phyloP scores from a whole-genome alignment of 2,113 vertebrate genomes.

The Amblyornis subalaris region DNA sequence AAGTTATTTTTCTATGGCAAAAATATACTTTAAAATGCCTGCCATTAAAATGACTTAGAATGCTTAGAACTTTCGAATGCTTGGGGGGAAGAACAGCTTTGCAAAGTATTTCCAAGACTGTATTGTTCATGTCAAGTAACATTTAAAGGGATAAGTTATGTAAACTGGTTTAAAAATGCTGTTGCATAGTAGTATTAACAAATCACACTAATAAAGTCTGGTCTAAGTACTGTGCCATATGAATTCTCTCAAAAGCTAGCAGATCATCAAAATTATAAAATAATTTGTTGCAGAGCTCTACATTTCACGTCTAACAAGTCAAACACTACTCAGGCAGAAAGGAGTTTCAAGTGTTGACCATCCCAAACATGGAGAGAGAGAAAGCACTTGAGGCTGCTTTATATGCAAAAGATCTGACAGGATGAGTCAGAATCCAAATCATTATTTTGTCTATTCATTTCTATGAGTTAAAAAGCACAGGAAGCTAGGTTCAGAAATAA shows the following conservation, averaged over 20 bases:
- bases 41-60: neutral
- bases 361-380: rapidly evolving
- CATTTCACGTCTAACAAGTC: neutral
- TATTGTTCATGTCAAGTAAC: neutral
- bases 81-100: neutral
- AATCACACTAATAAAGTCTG: neutral
- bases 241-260: neutral
- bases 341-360: neutral
- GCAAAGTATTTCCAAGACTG: neutral
- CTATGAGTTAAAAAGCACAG: neutral
- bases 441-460: neutral
- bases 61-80: neutral
- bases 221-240: neutral
- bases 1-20: neutral
- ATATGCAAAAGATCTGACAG: neutral
- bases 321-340: neutral
- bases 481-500: neutral
- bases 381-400: neutral
- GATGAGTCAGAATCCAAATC: neutral
- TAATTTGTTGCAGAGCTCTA: neutral
- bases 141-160: neutral
- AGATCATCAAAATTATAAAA: neutral
- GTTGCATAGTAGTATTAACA: neutral
- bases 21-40: neutral
- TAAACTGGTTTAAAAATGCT: neutral